These are phyloP conservation scores for Caenorhabditis sinica DNA, from an alignment of 2,888 invertebrate genomes.

Conservation along the genomic window DNA sequence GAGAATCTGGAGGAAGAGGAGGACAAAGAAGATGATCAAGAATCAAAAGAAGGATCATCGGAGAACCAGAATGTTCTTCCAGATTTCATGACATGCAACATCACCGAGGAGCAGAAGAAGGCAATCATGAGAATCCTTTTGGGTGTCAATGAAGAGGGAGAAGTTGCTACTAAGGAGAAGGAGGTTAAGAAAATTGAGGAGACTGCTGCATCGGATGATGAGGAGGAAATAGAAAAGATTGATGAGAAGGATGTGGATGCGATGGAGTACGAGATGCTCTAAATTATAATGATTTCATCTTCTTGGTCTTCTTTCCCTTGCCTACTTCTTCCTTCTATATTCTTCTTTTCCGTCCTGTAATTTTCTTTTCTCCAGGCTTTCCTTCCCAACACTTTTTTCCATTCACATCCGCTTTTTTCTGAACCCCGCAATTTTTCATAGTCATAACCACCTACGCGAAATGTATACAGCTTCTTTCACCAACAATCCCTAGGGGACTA, in stretches of 20 bases:
- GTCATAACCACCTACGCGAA: slow-evolving; percentile 13
- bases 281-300: neutral
- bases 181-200: slow-evolving; percentile 26
- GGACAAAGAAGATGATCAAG: slow-evolving; percentile 10
- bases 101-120: slow-evolving; percentile 28
- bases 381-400: neutral
- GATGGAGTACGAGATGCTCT: slow-evolving; percentile 54
- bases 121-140: slow-evolving; percentile 42
- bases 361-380: slow-evolving; percentile 1
- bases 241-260: slow-evolving; percentile 49
- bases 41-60: neutral
- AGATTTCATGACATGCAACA: slow-evolving; percentile 12
- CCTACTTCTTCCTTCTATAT: neutral
- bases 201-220: neutral
- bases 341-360: neutral
- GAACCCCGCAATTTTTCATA: slow-evolving; percentile 10
- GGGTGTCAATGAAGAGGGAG: slow-evolving; percentile 5
- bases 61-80: neutral
- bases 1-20: slow-evolving; percentile 6
- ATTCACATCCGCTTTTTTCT: slow-evolving; percentile 4
- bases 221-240: slow-evolving; percentile 55
- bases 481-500: slow-evolving; percentile 20
- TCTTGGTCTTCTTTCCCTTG: neutral
- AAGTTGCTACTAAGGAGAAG: neutral
- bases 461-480: slow-evolving; percentile 21